A percentile compares a stretch with the other conserved stretches of the same genome.
Conservation (phyloP, 2,888 invertebrate species). For the Epinotia ramella region DNA sequence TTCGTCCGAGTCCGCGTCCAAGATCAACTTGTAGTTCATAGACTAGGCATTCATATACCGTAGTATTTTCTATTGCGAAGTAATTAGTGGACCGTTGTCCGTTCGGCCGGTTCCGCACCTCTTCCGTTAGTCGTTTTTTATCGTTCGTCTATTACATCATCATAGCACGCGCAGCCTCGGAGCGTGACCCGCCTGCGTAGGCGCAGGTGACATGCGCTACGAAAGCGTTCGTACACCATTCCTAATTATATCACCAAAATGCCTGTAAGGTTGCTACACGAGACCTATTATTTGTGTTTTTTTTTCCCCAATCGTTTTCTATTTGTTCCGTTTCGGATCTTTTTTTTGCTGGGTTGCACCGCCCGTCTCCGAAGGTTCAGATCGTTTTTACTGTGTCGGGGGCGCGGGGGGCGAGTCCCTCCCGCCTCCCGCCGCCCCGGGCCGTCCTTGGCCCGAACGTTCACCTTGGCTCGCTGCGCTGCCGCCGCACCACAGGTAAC, state of each 20-base stretch:
- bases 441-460: conserved; percentile 85
- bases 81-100: conserved; percentile 65
- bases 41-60: conserved; percentile 26
- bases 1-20: conserved; percentile 42
- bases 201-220: conserved; percentile 81
- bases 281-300: conserved; percentile 76
- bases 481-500: conserved; percentile 82
- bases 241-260: conserved; percentile 65
- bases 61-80: conserved; percentile 58
- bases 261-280: conserved; percentile 74
- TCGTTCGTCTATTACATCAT: conserved; percentile 76
- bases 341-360: conserved; percentile 80
- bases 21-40: background rate
- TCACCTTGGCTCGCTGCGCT: conserved; percentile 83
- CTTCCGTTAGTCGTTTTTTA: conserved; percentile 76
- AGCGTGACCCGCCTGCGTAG: conserved; percentile 76
- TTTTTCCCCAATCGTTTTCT: conserved; percentile 76
- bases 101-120: conserved; percentile 71
- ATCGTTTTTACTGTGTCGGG: conserved; percentile 75
- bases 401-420: conserved; percentile 63
- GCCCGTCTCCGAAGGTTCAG: conserved; percentile 77
- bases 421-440: conserved; percentile 74
- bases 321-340: conserved; percentile 81
- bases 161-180: conserved; percentile 67
- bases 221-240: conserved; percentile 58